Evolutionary conservation across 2,888 invertebrate species (phyloP).

Genomic region (Scaptomyza caliginosa): DNA sequence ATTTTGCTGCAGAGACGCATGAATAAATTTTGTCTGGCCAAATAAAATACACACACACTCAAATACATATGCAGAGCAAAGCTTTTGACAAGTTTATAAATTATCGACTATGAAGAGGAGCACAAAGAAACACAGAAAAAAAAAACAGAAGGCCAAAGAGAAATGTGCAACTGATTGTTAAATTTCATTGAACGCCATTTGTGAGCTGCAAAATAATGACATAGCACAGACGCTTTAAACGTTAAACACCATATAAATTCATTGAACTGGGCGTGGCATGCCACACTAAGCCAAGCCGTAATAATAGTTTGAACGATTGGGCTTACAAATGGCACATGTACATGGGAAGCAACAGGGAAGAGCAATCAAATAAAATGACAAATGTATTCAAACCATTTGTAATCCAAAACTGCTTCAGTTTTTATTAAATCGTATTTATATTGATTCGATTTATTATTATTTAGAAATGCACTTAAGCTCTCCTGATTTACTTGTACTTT

Average conservation of each 20-base stretch:
- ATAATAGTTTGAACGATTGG: constrained; percentile 2
- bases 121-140: background rate
- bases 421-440: background rate
- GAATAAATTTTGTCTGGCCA: constrained; percentile 50
- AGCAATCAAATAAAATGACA: background rate
- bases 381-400: background rate
- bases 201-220: constrained; percentile 11
- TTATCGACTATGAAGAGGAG: constrained; percentile 39
- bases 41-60: constrained; percentile 30
- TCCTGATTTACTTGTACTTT: too few relatives aligned
- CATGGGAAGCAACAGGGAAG: background rate
- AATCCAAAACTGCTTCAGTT: background rate
- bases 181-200: constrained; percentile 51
- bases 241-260: constrained; percentile 29
- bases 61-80: constrained; percentile 9
- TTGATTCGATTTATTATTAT: too few relatives aligned
- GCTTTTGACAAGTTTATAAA: constrained; percentile 62
- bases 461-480: too few relatives aligned
- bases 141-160: background rate
- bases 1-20: constrained; percentile 38
- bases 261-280: constrained; percentile 14
- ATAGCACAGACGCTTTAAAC: constrained; percentile 22
- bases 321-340: constrained; percentile 11
- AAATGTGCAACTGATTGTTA: constrained; percentile 52
- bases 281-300: background rate